These are phyloP conservation scores for Drosophila borealis DNA, from an alignment of 2,888 invertebrate species.

Conservation along the genomic window DNA sequence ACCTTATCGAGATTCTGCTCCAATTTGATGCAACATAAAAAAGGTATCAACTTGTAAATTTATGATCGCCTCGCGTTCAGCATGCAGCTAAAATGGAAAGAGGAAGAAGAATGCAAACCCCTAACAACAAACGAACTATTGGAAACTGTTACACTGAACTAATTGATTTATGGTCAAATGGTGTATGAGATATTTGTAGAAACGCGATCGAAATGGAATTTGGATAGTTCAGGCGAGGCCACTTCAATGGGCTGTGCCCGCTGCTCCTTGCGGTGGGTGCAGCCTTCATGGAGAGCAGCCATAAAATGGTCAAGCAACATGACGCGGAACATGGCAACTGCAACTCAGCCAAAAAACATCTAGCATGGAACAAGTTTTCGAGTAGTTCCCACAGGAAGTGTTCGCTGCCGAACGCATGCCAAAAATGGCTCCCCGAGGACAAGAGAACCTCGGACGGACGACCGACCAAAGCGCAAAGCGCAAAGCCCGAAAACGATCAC, in stretches of 20 bases:
- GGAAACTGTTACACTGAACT: slow-evolving; percentile 65
- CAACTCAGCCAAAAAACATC: slow-evolving; percentile 26
- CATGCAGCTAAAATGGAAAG: slow-evolving; percentile 38
- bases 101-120: slow-evolving; percentile 10
- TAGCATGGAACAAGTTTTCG: slow-evolving; percentile 57
- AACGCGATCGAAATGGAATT: slow-evolving; percentile 42
- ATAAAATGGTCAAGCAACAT: slow-evolving; percentile 51
- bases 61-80: slow-evolving; percentile 57
- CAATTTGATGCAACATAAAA: slow-evolving; percentile 69
- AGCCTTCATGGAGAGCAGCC: slow-evolving; percentile 37
- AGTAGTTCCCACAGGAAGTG: slow-evolving; percentile 77
- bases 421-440: slow-evolving; percentile 76
- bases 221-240: slow-evolving; percentile 15
- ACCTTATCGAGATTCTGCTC: slow-evolving; percentile 34
- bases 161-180: slow-evolving; percentile 70
- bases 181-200: slow-evolving; percentile 43
- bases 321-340: slow-evolving; percentile 46
- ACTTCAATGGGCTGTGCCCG: background rate
- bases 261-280: slow-evolving; percentile 53
- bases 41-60: slow-evolving; percentile 58
- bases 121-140: slow-evolving; percentile 10
- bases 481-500: slow-evolving; percentile 67
- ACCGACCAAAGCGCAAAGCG: slow-evolving; percentile 42
- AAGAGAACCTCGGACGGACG: slow-evolving; percentile 58
- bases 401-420: slow-evolving; percentile 74